Evolutionary conservation across 2,888 invertebrate genomes (phyloP).

Genomic region (Gisinianus flammeolus): DNA sequence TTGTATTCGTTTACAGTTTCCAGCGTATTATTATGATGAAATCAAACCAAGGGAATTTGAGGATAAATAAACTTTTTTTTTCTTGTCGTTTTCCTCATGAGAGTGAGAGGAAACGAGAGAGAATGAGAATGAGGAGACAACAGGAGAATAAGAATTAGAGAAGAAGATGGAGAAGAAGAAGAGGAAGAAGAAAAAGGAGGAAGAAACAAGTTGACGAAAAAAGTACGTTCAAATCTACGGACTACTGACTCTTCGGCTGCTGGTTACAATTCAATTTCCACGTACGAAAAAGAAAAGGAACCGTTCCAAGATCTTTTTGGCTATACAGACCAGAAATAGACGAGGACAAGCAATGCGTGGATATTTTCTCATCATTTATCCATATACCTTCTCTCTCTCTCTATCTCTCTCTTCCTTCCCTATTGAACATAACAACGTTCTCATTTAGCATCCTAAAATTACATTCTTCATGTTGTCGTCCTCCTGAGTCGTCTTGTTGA

Average conservation of each 20-base stretch:
- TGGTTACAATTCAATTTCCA: conserved; percentile 29
- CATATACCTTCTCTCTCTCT: neutral
- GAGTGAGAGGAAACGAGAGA: neutral
- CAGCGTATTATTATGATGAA: too few relatives aligned
- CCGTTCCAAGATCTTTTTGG: conserved; percentile 15
- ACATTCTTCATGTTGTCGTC: conserved; percentile 1
- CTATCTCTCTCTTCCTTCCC: neutral
- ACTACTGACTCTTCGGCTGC: too few relatives aligned
- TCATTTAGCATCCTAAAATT: conserved; percentile 23
- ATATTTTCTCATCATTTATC: conserved; percentile 15
- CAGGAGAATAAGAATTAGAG: neutral
- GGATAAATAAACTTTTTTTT: neutral
- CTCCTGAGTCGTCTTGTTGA: neutral
- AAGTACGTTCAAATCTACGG: neutral
- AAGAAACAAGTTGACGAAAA: conserved; percentile 25
- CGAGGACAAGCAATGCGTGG: conserved; percentile 30
- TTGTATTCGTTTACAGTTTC: too few relatives aligned
- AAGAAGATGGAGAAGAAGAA: conserved; percentile 3
- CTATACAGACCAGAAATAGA: conserved; percentile 33
- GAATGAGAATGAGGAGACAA: neutral
- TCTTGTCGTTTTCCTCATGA: neutral
- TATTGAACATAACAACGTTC: neutral
- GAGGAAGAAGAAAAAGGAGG: conserved; percentile 12
- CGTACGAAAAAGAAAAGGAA: conserved; percentile 4
- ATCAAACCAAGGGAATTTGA: neutral